Evolutionary conservation across 2,113 vertebrate genomes (phyloP), one percentile per base, ranked within the genome.

Genomic region (Apus apus): DNA sequence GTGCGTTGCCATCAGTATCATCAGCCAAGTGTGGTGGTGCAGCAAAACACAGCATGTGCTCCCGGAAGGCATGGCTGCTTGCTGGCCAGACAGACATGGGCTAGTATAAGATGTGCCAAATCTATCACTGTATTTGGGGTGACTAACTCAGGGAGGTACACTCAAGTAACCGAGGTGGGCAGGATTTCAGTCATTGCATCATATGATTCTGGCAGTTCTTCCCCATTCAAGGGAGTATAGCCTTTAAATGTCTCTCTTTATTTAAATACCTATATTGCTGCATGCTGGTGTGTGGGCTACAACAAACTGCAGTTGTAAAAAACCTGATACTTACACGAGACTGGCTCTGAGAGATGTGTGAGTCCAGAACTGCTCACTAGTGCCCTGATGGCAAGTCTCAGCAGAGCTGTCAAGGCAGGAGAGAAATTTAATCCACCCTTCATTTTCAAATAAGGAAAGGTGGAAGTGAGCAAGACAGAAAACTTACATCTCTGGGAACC

Each of bases 211-310:
- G 80, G 87, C 73, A 70, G 68, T 54, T 64, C 40, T 77, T 80
- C 61, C 54, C 48, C 16, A 5, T 9, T 22, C 58, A 57, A 68
- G 54, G 82, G 81, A 87, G 87, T 85, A 82, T 57, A 91, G n/a
- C 34, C 66, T 85, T 95, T 85, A 53, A 5, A 75, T 94, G 34
- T 64, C 53, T 72, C 27, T 30, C 82, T 82, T 32, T 84, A 3
- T 79, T 96, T 80, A 77, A 89, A 72, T 78, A 76, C 12, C 18
- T 80, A 36, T 70, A 68, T 84, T 90, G 72, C 79, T 92, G 83
- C 58, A 46, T 80, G 65, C 65, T 75, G 57, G 8, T 87, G 65
- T 1, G 34, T 81, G 80, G 70, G 87, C 61, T 81, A 20, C 70
- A 78, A 30, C 51, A 89, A 77, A 67, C 20, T 56, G 36, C n/a